Evolutionary conservation across 1,140 invertebrate species (phyloP), one percentile per base, ranked within the genome.

Genomic region (Psilanteris sp.): DNA sequence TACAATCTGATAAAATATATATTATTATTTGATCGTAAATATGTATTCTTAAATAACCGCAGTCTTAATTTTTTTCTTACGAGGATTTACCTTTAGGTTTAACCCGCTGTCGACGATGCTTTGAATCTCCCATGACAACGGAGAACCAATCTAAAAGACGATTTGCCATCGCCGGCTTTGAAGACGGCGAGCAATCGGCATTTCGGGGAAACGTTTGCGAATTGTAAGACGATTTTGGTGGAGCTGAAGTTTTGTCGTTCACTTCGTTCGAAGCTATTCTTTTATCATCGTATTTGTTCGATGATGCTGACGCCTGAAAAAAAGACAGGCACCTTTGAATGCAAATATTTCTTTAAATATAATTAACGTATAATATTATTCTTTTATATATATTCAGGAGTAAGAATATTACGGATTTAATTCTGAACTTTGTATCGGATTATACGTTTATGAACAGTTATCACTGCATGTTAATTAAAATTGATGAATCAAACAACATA

Each of bases 81-180:
- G 16, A 13, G 29, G 36, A 66, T 62, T 62, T 86, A 90, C 90
- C 90, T 90, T 91, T 93, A 8, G 89, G 87, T 80, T 92, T 91
- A 37, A 84, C 86, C 71, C 89, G 89, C 13, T 89, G 88, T 57
- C 89, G 87, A 37, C 90, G 87, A 50, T 91, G 87, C 78, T 91
- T 91, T 44, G 89, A 89, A 79, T 96, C 94, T 22, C 93, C 91
- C 94, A 96, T 96, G 29, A 97, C 93, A 41, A 97, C 95, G 1
- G 94, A 95, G 87, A 97, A 97, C 96, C 96, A 97, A 88, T 97
- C 96, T n/a, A 97, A 87, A 46, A 97, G 89, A 2, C 96, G 91
- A 89, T 96, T 94, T 4, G 96, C 96, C 93, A 97, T 96, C 10
- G 93, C 92, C 70, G 95, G 94, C 62, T 96, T 89, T 34, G 94